These are phyloP conservation scores for Meiosimyza platycephala DNA, from an alignment of 2,888 invertebrate genomes.

Conservation along the genomic window DNA sequence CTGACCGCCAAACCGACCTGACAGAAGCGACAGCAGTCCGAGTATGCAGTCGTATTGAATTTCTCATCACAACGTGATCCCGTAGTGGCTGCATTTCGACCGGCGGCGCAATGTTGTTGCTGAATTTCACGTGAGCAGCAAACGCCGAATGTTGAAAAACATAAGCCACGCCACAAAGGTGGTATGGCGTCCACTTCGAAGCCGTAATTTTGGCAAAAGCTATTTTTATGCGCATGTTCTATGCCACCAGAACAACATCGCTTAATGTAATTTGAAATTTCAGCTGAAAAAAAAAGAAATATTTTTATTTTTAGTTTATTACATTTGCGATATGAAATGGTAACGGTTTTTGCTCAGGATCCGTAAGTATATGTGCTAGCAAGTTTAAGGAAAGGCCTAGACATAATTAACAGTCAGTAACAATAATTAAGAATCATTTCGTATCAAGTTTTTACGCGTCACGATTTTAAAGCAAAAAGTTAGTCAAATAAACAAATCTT, in stretches of 20 bases:
- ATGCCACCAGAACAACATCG: slow-evolving; percentile 71
- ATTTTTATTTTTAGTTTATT: neutral
- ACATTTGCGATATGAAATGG: too few species aligned
- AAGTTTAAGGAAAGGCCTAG: too few species aligned
- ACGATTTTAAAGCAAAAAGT: too few species aligned
- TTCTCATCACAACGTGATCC: slow-evolving; percentile 58
- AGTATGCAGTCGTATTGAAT: slow-evolving; percentile 54
- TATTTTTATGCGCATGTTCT: slow-evolving; percentile 68
- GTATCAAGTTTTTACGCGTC: too few species aligned
- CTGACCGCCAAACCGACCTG: slow-evolving; percentile 73
- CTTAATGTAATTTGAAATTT: slow-evolving; percentile 58
- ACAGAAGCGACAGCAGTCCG: slow-evolving; percentile 75
- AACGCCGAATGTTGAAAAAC: slow-evolving; percentile 73
- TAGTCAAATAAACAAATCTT: too few species aligned
- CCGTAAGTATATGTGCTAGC: too few species aligned
- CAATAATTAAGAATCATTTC: too few species aligned
- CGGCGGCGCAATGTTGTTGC: slow-evolving; percentile 60
- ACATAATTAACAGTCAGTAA: too few species aligned
- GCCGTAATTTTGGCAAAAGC: slow-evolving; percentile 68
- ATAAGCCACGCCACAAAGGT: slow-evolving; percentile 71
- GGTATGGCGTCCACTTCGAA: slow-evolving; percentile 70
- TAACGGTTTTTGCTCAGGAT: too few species aligned
- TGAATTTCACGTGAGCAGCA: slow-evolving; percentile 73
- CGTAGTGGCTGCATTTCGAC: slow-evolving; percentile 58
- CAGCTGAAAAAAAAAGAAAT: slow-evolving; percentile 35